Percentiles rank a stretch among this genome's conserved stretches.
Evolutionary conservation across 2,113 vertebrate species (phyloP).

Genomic region (Phaetusa simplex): DNA sequence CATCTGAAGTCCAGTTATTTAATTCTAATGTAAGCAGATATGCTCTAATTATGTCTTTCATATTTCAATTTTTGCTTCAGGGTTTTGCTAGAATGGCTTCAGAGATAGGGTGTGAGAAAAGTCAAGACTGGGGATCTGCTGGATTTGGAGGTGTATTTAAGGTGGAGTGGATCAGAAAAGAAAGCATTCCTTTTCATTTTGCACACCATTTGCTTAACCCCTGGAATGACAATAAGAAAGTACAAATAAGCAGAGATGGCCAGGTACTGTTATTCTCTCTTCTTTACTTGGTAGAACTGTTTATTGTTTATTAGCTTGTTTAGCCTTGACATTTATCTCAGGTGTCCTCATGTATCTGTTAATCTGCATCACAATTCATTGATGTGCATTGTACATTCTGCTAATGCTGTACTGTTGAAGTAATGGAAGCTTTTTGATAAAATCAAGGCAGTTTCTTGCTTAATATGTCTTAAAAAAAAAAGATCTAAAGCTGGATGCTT

Average conservation of each 20-base stretch:
- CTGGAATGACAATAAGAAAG: conserved; percentile 92
- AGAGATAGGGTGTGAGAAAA: conserved; percentile 80
- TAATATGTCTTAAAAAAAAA: background rate
- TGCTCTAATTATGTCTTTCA: background rate
- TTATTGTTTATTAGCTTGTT: background rate
- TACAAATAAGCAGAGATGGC: conserved; percentile 93
- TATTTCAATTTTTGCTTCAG: conserved; percentile 65
- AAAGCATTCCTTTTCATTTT: conserved; percentile 85
- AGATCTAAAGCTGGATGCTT: background rate
- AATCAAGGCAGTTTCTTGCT: background rate
- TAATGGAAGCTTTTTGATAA: background rate
- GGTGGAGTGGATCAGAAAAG: conserved; percentile 90
- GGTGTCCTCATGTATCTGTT: fast-evolving
- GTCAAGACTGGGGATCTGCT: conserved; percentile 86
- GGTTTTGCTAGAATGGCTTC: conserved; percentile 92
- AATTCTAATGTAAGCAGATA: background rate
- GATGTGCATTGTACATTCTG: background rate
- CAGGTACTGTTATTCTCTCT: conserved; percentile 76
- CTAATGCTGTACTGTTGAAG: background rate
- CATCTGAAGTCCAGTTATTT: background rate
- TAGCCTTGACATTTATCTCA: background rate
- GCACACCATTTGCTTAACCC: conserved; percentile 88
- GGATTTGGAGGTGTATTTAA: conserved; percentile 87
- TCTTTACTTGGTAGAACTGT: background rate
- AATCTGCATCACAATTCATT: background rate